These are phyloP conservation scores for Prochilodus magdalenae DNA, from an alignment of 2,113 vertebrate species.

Conservation along the genomic window DNA sequence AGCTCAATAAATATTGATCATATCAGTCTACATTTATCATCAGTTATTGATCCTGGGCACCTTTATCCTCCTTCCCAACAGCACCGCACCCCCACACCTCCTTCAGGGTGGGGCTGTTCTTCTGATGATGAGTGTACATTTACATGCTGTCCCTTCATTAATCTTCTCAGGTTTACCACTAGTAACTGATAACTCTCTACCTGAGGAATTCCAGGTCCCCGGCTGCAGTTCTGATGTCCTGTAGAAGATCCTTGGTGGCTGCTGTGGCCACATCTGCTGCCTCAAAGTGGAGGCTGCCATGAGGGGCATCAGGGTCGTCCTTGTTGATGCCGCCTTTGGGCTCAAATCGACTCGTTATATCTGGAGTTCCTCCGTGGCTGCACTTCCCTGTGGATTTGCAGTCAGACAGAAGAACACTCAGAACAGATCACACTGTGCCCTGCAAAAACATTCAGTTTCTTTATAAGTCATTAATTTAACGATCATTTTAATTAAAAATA, in stretches of 20 bases:
- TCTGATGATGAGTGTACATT: too few relatives aligned
- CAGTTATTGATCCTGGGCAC: too few relatives aligned
- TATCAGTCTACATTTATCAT: too few relatives aligned
- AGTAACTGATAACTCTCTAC: neutral
- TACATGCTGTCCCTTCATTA: too few relatives aligned
- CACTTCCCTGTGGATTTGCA: constrained; percentile 28
- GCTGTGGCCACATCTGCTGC: constrained; percentile 10
- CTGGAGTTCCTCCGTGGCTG: constrained; percentile 17
- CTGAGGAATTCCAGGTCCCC: neutral
- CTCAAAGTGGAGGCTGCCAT: constrained; percentile 11
- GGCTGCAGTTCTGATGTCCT: constrained; percentile 3
- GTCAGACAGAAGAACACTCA: neutral
- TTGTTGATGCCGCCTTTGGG: constrained; percentile 42
- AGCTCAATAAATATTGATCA: too few relatives aligned
- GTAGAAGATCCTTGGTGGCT: neutral
- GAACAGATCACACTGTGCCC: too few relatives aligned
- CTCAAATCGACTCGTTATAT: neutral
- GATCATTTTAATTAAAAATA: too few relatives aligned
- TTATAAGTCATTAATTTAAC: too few relatives aligned
- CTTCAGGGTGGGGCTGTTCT: too few relatives aligned
- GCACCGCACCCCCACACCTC: too few relatives aligned
- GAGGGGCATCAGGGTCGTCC: neutral
- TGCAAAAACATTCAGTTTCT: neutral
- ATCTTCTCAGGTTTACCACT: too few relatives aligned
- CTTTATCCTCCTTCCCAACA: too few relatives aligned